Evolutionary conservation across 1,140 invertebrate genomes (phyloP).

Genomic region (Papilio dardanus): DNA sequence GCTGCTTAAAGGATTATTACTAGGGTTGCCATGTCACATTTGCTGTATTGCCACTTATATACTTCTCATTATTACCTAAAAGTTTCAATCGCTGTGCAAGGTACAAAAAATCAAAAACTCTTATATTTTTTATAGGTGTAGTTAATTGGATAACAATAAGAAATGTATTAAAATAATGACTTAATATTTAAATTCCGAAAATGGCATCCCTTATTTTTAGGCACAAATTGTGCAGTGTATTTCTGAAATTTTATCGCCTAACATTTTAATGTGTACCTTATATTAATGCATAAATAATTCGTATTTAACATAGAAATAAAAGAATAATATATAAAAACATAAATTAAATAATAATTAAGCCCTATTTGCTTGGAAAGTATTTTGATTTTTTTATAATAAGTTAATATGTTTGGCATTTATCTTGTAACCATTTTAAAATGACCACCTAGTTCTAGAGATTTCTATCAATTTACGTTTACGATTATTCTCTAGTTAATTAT

Average conservation of each 20-base stretch:
- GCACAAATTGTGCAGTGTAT: constrained; percentile 10
- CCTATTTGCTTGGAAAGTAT: background rate
- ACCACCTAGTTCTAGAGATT: background rate
- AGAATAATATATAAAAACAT: constrained; percentile 13
- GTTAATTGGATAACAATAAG: background rate
- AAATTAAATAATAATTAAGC: background rate
- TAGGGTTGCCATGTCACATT: constrained; percentile 11
- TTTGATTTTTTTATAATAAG: background rate
- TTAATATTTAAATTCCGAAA: background rate
- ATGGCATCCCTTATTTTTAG: constrained; percentile 17
- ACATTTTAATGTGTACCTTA: background rate
- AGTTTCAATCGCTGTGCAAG: background rate
- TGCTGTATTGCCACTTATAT: background rate
- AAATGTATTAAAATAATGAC: background rate
- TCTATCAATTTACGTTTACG: background rate
- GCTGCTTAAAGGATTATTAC: constrained; percentile 56
- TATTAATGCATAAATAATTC: background rate
- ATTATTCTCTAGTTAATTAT: background rate
- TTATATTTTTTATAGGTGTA: background rate
- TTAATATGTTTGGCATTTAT: background rate
- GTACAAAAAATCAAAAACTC: background rate
- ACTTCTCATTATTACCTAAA: background rate
- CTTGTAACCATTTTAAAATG: no score
- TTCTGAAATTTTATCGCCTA: constrained; percentile 7
- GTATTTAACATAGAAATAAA: constrained; percentile 14